Conservation (phyloP, 1,140 invertebrate genomes). For the Carcinoscorpius rotundicauda region DNA sequence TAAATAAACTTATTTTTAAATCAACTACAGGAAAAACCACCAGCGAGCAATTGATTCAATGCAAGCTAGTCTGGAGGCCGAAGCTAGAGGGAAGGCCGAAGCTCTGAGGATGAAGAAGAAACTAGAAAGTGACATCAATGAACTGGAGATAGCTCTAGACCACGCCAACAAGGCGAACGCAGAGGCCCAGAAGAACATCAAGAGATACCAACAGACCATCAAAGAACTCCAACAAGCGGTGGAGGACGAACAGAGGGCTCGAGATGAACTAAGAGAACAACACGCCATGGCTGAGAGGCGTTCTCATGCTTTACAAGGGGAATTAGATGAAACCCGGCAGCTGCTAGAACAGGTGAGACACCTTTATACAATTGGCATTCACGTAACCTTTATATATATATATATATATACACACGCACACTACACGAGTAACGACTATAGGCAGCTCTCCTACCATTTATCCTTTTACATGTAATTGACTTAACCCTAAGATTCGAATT, state of each 20-base stretch:
- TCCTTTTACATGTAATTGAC: too few species aligned
- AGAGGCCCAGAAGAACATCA: slow-evolving; percentile 98
- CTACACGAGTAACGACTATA: too few species aligned
- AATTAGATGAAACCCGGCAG: slow-evolving; percentile 90
- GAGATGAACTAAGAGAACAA: slow-evolving; percentile 93
- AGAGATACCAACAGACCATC: slow-evolving; percentile 90
- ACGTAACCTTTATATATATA: not conserved
- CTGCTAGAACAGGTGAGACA: slow-evolving; percentile 68
- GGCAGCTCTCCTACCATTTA: too few species aligned
- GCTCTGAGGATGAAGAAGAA: slow-evolving; percentile 99
- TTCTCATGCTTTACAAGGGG: slow-evolving; percentile 86
- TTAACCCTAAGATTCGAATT: too few species aligned
- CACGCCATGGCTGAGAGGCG: slow-evolving; percentile 91
- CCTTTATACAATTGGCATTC: not conserved
- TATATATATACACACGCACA: too few species aligned
- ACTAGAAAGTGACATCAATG: slow-evolving; percentile 97
- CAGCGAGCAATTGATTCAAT: slow-evolving; percentile 97
- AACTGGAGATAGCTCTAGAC: slow-evolving; percentile 95
- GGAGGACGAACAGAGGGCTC: slow-evolving; percentile 93
- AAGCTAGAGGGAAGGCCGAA: slow-evolving; percentile 98
- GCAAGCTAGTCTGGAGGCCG: slow-evolving; percentile 97
- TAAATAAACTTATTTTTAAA: not conserved
- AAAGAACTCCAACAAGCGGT: slow-evolving; percentile 88
- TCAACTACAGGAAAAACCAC: slow-evolving; percentile 73
- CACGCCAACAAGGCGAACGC: slow-evolving; percentile 96